These are phyloP conservation scores for Anoplius nigerrimus DNA, from an alignment of 2,888 invertebrate species.

Conservation along the genomic window DNA sequence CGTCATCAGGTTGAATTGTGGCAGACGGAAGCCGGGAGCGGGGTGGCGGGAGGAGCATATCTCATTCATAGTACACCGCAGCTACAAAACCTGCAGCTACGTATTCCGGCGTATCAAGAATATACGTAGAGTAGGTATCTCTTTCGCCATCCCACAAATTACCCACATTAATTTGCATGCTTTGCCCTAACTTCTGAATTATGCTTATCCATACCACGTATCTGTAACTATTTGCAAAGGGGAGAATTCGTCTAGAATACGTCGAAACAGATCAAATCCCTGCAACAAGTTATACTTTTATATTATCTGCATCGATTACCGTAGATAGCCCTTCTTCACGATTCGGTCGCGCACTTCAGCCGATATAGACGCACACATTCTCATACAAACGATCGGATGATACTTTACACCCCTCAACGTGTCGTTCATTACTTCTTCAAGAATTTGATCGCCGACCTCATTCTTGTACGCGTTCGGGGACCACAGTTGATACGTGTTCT, in stretches of 20 bases:
- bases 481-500: constrained; percentile 63
- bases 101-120: constrained; percentile 52
- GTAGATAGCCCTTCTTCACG: constrained; percentile 57
- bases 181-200: constrained; percentile 57
- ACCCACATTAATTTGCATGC: constrained; percentile 43
- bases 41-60: neutral
- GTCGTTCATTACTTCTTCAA: constrained; percentile 52
- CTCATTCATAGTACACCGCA: constrained; percentile 62
- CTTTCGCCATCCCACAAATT: constrained; percentile 59
- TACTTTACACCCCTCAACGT: constrained; percentile 51
- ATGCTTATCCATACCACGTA: constrained; percentile 59
- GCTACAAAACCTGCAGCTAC: constrained; percentile 56
- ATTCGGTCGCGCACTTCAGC: constrained; percentile 53
- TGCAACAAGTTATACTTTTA: constrained; percentile 1
- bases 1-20: no score
- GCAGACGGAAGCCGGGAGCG: no score
- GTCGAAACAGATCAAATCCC: no score
- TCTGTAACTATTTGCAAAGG: constrained; percentile 56
- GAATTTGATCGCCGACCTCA: constrained; percentile 56
- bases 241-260: no score
- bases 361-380: constrained; percentile 57
- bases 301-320: no score
- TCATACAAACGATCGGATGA: constrained; percentile 42
- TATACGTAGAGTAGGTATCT: constrained; percentile 56
- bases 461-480: constrained; percentile 49